Evolutionary conservation across 2,888 invertebrate genomes (phyloP).

Genomic region (Drosophila monieri): DNA sequence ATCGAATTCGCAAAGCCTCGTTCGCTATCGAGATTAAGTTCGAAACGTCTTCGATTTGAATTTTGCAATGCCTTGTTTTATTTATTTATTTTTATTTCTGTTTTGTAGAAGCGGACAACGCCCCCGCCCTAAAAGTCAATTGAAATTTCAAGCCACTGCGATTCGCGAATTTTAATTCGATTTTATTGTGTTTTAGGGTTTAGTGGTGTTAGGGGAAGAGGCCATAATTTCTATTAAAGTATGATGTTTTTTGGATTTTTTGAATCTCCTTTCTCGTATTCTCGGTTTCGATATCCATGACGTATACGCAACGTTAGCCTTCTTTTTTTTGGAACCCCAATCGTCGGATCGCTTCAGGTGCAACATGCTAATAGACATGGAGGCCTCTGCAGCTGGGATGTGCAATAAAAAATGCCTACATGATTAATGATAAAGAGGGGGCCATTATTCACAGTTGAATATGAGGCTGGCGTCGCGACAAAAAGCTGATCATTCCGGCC

Average conservation of each 20-base stretch:
- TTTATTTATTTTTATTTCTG: background rate
- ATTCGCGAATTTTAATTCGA: slow-evolving; percentile 10
- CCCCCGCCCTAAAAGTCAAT: slow-evolving; percentile 5
- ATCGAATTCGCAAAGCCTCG: slow-evolving; percentile 34
- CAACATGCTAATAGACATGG: slow-evolving; percentile 29
- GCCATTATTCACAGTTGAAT: slow-evolving; percentile 38
- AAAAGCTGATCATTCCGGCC: slow-evolving; percentile 59
- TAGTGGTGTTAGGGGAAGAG: background rate
- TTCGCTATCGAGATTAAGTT: slow-evolving; percentile 18
- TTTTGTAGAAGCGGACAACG: slow-evolving; percentile 4
- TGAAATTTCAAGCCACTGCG: background rate
- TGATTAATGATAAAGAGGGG: slow-evolving; percentile 39
- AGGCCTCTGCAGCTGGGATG: slow-evolving; percentile 18
- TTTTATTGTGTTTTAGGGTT: background rate
- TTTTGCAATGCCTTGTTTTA: slow-evolving; percentile 15
- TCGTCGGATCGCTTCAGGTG: slow-evolving; percentile 23
- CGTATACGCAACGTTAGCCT: slow-evolving; percentile 42
- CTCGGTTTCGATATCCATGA: slow-evolving; percentile 6
- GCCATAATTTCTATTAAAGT: background rate
- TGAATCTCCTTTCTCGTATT: background rate
- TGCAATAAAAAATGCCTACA: slow-evolving; percentile 13
- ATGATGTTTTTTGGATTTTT: background rate
- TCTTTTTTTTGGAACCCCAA: slow-evolving; percentile 5
- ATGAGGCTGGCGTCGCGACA: slow-evolving; percentile 28
- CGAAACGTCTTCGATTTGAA: slow-evolving; percentile 14